A percentile compares a stretch with the other conserved stretches of the same genome.
These are phyloP conservation scores for Sisyra terminalis DNA, from an alignment of 2,888 invertebrate genomes.

Conservation along the genomic window DNA sequence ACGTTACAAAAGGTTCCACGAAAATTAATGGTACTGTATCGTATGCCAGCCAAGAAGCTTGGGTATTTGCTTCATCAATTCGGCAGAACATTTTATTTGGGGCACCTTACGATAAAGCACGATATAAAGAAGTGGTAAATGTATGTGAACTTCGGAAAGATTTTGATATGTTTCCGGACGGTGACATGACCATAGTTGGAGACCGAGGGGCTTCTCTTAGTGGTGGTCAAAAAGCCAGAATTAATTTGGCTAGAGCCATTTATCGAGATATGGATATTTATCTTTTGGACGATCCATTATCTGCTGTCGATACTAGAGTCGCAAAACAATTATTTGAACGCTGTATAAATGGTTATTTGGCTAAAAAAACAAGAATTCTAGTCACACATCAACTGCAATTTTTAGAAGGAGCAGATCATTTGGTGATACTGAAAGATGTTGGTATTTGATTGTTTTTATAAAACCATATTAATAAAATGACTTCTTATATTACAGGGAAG, in stretches of 20 bases:
- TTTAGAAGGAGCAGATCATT: conserved; percentile 37
- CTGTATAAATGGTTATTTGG: conserved; percentile 10
- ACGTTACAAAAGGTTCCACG: conserved; percentile 38
- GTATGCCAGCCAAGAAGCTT: conserved; percentile 74
- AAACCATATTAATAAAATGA: not conserved
- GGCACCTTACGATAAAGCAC: conserved; percentile 37
- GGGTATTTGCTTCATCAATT: conserved; percentile 64
- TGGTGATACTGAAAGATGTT: conserved; percentile 42
- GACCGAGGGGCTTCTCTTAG: conserved; percentile 33
- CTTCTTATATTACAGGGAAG: conserved; percentile 33
- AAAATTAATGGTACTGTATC: conserved; percentile 44
- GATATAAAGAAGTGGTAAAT: conserved; percentile 32
- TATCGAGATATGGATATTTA: conserved; percentile 6
- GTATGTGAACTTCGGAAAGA: conserved; percentile 30
- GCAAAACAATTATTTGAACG: conserved; percentile 21
- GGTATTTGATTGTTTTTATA: conserved; percentile 18
- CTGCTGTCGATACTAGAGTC: conserved; percentile 4
- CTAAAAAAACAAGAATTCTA: conserved; percentile 43
- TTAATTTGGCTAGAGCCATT: conserved; percentile 7
- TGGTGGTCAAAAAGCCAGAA: conserved; percentile 20
- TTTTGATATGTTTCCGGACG: conserved; percentile 32
- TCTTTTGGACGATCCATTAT: conserved; percentile 7
- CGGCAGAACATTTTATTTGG: conserved; percentile 82
- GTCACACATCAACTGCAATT: conserved; percentile 68
- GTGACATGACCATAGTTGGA: conserved; percentile 39